A percentile compares a stretch with the other conserved stretches of the same genome.
Conservation (phyloP, 1,140 invertebrate genomes). For the Notospermus geniculatus region DNA sequence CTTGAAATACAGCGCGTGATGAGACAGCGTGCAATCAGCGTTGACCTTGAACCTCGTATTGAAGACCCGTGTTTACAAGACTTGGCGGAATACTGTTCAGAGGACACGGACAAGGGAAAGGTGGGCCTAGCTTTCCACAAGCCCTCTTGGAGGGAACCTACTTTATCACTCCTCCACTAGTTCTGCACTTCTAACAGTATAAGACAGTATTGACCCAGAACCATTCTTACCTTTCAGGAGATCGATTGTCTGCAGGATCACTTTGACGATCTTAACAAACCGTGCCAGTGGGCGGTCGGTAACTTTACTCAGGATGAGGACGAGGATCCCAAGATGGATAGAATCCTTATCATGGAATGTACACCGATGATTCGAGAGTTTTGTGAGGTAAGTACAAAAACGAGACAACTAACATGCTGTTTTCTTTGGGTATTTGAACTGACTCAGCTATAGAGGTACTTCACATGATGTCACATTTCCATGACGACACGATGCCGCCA, state of each 20-base stretch:
- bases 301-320: constrained; percentile 89
- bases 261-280: constrained; percentile 66
- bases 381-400: constrained; percentile 75
- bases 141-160: too few species aligned
- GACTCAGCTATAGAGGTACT: too few species aligned
- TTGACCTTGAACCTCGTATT: constrained; percentile 91
- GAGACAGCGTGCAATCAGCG: constrained; percentile 84
- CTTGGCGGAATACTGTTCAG: constrained; percentile 77
- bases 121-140: too few species aligned
- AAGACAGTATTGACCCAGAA: too few species aligned
- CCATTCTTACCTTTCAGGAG: too few species aligned
- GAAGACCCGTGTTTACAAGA: constrained; percentile 87
- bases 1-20: constrained; percentile 87
- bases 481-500: too few species aligned
- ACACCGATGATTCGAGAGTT: constrained; percentile 77
- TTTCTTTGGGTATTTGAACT: too few species aligned
- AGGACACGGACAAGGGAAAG: constrained; percentile 75
- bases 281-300: constrained; percentile 73
- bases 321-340: constrained; percentile 79
- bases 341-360: constrained; percentile 78
- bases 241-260: constrained; percentile 91
- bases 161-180: too few species aligned
- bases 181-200: too few species aligned
- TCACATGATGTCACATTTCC: too few species aligned
- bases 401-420: too few species aligned